A percentile compares a stretch with the other conserved stretches of the same genome.
phyloP scores from a whole-genome alignment of 2,888 invertebrate species.

The Vesta saturnalis region DNA sequence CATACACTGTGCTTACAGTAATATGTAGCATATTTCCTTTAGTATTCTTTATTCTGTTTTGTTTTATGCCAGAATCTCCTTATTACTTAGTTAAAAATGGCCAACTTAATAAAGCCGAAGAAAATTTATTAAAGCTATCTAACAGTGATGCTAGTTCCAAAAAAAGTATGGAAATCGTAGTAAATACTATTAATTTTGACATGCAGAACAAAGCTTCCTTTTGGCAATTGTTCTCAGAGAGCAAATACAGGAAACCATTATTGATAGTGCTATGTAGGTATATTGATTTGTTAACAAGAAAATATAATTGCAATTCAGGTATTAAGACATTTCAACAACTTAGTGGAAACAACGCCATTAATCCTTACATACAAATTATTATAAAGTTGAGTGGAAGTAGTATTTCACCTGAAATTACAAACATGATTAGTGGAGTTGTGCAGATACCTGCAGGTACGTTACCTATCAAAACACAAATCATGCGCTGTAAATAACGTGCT shows the following conservation, averaged over 20 bases:
- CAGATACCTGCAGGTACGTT: conserved; percentile 65
- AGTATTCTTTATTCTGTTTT: conserved; percentile 56
- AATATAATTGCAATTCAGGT: no score
- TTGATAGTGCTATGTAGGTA: no score
- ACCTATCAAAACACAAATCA: not conserved
- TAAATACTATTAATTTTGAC: conserved; percentile 37
- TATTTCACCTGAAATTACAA: conserved; percentile 66
- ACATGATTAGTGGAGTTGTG: conserved; percentile 69
- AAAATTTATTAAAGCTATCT: conserved; percentile 47
- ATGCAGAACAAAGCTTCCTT: no score
- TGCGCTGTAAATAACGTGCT: not conserved
- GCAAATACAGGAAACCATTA: no score
- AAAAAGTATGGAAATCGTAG: conserved; percentile 54
- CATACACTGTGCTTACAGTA: conserved; percentile 56
- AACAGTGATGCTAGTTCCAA: conserved; percentile 54
- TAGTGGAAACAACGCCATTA: conserved; percentile 69
- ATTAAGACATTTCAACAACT: conserved; percentile 69
- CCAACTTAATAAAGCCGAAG: conserved; percentile 54
- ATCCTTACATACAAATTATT: conserved; percentile 70
- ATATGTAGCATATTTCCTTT: conserved; percentile 54
- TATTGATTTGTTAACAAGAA: no score
- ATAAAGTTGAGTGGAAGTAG: conserved; percentile 65
- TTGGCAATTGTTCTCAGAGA: no score
- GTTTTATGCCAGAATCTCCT: conserved; percentile 63
- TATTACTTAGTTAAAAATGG: conserved; percentile 58